These are phyloP conservation scores for Catonia carolina DNA, from an alignment of 2,888 invertebrate genomes.

Conservation along the genomic window DNA sequence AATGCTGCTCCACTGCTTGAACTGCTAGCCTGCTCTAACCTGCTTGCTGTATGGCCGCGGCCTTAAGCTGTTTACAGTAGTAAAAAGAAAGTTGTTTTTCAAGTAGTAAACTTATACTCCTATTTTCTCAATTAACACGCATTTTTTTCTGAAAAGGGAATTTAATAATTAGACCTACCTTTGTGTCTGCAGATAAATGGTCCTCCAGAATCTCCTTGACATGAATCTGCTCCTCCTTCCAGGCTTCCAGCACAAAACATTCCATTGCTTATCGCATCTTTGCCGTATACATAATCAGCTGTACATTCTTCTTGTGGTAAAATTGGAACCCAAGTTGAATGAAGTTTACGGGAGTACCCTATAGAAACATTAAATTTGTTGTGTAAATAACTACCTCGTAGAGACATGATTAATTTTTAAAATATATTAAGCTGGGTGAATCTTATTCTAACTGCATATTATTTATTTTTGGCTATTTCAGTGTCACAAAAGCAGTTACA, in stretches of 20 bases:
- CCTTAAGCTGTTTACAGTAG: too few species aligned
- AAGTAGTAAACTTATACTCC: too few species aligned
- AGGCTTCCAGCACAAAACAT: slow-evolving; percentile 78
- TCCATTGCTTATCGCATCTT: slow-evolving; percentile 53
- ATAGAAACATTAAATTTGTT: too few species aligned
- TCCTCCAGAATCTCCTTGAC: slow-evolving; percentile 82
- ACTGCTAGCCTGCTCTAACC: too few species aligned
- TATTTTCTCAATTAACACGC: too few species aligned
- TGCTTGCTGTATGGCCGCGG: too few species aligned
- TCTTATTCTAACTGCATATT: too few species aligned
- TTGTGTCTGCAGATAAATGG: slow-evolving; percentile 63
- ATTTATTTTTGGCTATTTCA: too few species aligned
- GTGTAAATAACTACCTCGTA: slow-evolving; percentile 25
- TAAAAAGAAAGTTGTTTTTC: too few species aligned
- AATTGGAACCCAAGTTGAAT: slow-evolving; percentile 63
- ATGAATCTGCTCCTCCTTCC: slow-evolving; percentile 68
- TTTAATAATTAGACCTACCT: slow-evolving; percentile 42
- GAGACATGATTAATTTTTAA: neutral
- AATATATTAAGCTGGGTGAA: neutral
- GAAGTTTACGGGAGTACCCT: slow-evolving; percentile 58
- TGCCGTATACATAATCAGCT: slow-evolving; percentile 59
- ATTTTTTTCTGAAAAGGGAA: too few species aligned
- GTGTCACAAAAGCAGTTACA: too few species aligned
- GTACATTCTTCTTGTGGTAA: slow-evolving; percentile 57
- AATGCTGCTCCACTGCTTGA: too few species aligned